Evolutionary conservation across 2,113 vertebrate genomes (phyloP), one percentile per base, ranked within the genome.

Genomic region (Addax nasomaculatus): DNA sequence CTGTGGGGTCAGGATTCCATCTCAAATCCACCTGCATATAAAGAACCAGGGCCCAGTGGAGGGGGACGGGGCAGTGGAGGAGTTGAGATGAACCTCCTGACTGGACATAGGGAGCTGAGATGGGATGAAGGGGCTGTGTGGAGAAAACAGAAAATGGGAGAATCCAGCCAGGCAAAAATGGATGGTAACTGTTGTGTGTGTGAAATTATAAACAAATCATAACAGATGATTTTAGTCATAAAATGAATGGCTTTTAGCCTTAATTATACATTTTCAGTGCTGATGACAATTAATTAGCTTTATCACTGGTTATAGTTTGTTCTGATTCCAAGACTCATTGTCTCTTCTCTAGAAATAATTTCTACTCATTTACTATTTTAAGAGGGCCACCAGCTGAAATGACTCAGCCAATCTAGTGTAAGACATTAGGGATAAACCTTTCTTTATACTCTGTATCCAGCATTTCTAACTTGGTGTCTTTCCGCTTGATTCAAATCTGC

Each of bases 201-300:
- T 70, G 67, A 83, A 96, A 89, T 36, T 79, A 78, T 90, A 86
- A 73, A 57, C 43, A 47, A 92, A 92, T 92, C 21, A 0, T 57
- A 96, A 76, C 93, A 98, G 96, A 98, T 96, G 90, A 90, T 85
- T 90, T 43, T 29, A 49, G 92, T 89, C 58, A 27, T 88, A 64
- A 95, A 96, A 95, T 96, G 55, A 96, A 87, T 85, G 85, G 76
- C 89, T 94, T 86, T 93, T 85, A 9, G 45, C 51, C 88, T 89
- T 96, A 96, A 95, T 95, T 97, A 90, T 33, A 93, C 85, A 57
- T 89, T 92, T 89, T 88, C 85, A 96, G 78, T 90, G 70, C 88
- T 84, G 58, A 64, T 47, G 67, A 81, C 88, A 95, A 84, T 92
- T 92, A 97, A 97, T 96, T 90, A 96, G 94, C 93, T 95, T 96